phyloP scores from a whole-genome alignment of 2,113 vertebrate genomes.

The Aplodontia rufa region DNA sequence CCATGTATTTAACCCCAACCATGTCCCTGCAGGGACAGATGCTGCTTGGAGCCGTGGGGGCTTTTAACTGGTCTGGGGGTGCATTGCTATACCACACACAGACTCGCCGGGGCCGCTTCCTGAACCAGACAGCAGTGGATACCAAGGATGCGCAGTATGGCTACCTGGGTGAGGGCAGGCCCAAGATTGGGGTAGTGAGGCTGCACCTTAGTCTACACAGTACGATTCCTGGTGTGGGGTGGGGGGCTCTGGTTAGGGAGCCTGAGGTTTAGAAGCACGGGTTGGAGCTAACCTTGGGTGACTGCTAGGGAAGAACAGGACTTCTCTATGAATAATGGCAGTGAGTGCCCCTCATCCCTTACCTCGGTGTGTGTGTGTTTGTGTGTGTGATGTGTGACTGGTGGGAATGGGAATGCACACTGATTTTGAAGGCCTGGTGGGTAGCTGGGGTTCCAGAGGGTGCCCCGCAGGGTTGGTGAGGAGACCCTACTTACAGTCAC shows the following conservation, averaged over 20 bases:
- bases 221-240: background rate
- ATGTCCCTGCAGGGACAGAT: conserved; percentile 73
- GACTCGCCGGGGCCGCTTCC: conserved; percentile 73
- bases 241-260: background rate
- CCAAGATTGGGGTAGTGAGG: background rate
- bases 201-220: background rate
- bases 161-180: conserved; percentile 76
- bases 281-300: background rate
- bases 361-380: background rate
- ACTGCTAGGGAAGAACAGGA: background rate
- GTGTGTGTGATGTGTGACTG: background rate
- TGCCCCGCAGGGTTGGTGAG: background rate
- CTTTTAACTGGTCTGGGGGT: conserved; percentile 89
- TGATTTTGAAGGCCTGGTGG: background rate
- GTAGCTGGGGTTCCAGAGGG: background rate
- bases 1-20: background rate
- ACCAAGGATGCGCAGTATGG: conserved; percentile 43
- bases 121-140: conserved; percentile 79
- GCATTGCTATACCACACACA: conserved; percentile 76
- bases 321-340: background rate
- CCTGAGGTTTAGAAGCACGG: background rate
- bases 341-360: background rate
- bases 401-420: fast-evolving
- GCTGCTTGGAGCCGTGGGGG: conserved; percentile 87
- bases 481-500: background rate